Conservation (phyloP, 2,888 invertebrate species). For the Xylocampa areola region DNA sequence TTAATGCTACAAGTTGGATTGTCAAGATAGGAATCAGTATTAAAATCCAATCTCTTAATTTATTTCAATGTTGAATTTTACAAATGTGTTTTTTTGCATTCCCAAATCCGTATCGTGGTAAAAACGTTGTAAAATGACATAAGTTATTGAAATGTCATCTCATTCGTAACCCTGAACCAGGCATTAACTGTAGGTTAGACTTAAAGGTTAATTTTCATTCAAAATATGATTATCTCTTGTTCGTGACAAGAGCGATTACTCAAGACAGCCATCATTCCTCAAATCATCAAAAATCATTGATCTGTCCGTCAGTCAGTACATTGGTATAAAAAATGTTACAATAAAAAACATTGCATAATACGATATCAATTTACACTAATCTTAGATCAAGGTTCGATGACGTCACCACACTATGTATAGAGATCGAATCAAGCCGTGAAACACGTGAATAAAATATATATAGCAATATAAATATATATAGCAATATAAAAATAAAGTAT, state of each 20-base stretch:
- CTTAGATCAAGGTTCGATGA: constrained; percentile 60
- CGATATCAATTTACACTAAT: constrained; percentile 60
- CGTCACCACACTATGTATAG: constrained; percentile 55
- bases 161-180: constrained; percentile 41
- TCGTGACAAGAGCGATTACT: constrained; percentile 43
- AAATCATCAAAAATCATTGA: constrained; percentile 49
- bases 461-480: constrained; percentile 54
- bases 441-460: constrained; percentile 53
- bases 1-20: constrained; percentile 33
- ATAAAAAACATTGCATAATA: constrained; percentile 56
- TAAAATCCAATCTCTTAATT: not conserved
- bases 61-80: not conserved
- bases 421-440: constrained; percentile 41
- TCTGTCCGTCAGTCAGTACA: constrained; percentile 28
- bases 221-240: constrained; percentile 32
- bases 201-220: constrained; percentile 44
- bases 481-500: constrained; percentile 53
- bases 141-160: constrained; percentile 45
- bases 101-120: constrained; percentile 22
- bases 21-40: constrained; percentile 3
- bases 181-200: constrained; percentile 6
- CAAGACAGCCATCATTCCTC: constrained; percentile 31
- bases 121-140: constrained; percentile 39
- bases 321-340: constrained; percentile 45
- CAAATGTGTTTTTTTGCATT: not conserved